Conservation (phyloP, 2,888 invertebrate species). For the Lasioglossum marginatum region DNA sequence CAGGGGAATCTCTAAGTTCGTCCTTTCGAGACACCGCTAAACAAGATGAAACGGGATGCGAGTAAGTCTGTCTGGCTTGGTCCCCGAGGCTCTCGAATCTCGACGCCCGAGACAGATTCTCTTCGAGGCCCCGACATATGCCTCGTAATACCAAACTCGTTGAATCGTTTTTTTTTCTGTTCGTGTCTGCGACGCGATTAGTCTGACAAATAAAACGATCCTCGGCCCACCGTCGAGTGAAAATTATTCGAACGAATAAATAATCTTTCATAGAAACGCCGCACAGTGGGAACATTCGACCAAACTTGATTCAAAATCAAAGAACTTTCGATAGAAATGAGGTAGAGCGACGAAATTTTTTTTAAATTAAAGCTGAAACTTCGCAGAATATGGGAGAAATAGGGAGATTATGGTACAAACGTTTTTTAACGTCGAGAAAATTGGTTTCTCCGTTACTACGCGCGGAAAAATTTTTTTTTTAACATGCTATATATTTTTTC, state of each 20-base stretch:
- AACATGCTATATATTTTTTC: too few relatives aligned
- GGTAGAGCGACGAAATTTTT: too few relatives aligned
- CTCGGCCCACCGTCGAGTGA: not conserved
- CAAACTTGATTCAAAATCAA: too few relatives aligned
- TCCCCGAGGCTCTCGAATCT: slow-evolving; percentile 27
- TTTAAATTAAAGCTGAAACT: too few relatives aligned
- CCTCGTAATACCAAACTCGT: slow-evolving; percentile 25
- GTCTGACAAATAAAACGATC: slow-evolving; percentile 4
- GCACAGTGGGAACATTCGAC: too few relatives aligned
- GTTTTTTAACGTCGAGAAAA: too few relatives aligned
- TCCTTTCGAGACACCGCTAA: slow-evolving; percentile 51
- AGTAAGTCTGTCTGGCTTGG: slow-evolving; percentile 30
- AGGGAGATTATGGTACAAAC: too few relatives aligned
- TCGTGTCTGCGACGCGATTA: slow-evolving; percentile 11
- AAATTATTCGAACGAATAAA: slow-evolving; percentile 1
- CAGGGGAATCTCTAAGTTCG: slow-evolving; percentile 34
- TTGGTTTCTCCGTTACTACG: too few relatives aligned
- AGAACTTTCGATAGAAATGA: too few relatives aligned
- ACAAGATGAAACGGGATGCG: slow-evolving; percentile 51
- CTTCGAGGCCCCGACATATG: slow-evolving; percentile 8
- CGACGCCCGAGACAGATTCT: slow-evolving; percentile 39
- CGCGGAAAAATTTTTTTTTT: too few relatives aligned
- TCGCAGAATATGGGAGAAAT: too few relatives aligned
- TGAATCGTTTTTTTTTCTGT: not conserved
- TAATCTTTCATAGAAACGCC: not conserved